Conservation (phyloP, 2,113 vertebrate genomes). For the Daphoenositta chrysoptera region DNA sequence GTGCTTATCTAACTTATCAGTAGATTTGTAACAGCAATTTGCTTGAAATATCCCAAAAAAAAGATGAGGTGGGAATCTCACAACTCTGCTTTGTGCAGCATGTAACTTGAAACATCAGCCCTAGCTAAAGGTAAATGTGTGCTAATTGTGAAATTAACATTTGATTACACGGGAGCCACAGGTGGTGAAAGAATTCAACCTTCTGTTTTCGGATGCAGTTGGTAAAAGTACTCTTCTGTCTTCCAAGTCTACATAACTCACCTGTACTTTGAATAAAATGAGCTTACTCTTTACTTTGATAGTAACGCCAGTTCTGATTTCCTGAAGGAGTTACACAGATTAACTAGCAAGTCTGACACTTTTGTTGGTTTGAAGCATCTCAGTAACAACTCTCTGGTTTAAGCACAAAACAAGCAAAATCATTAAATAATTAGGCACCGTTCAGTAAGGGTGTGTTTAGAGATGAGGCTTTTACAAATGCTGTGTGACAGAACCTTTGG, state of each 20-base stretch:
- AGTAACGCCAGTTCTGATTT: not conserved
- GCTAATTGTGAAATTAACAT: not conserved
- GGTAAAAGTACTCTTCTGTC: not conserved
- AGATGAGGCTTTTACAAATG: not conserved
- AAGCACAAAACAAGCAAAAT: not conserved
- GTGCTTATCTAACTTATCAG: not conserved
- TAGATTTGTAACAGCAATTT: not conserved
- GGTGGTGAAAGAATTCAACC: not conserved
- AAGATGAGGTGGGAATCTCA: not conserved
- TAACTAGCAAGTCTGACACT: not conserved
- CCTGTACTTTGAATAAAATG: not conserved
- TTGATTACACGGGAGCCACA: accelerated
- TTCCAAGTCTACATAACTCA: not conserved
- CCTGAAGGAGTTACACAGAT: not conserved
- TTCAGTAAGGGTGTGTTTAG: not conserved
- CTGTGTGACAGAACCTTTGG: not conserved
- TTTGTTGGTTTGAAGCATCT: not conserved
- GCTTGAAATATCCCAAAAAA: not conserved
- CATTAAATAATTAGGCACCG: accelerated
- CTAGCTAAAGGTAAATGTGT: not conserved
- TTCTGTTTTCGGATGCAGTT: not conserved
- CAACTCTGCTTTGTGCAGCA: not conserved
- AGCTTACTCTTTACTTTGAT: not conserved
- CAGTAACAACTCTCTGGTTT: not conserved
- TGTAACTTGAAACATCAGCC: not conserved